Evolutionary conservation across 2,113 vertebrate genomes (phyloP), one percentile per base, ranked within the genome.

Genomic region (Sarotherodon lohbergeri): DNA sequence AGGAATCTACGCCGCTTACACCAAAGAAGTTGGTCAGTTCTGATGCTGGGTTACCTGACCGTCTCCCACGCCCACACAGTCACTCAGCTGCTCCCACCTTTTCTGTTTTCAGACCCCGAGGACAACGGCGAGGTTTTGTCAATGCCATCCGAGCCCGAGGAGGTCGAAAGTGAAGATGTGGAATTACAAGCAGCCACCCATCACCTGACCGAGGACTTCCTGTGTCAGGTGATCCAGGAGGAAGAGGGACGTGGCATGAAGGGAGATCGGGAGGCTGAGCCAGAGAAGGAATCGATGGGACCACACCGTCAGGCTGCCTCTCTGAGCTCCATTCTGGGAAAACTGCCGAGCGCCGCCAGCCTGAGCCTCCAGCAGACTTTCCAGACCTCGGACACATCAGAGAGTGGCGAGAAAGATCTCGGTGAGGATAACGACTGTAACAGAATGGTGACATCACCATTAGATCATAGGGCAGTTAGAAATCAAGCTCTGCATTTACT

Each of bases 201-300:
- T 89, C 98, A 98, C 90, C 96, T 99, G 80, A 97, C 97, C 84
- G 97, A 98, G 88, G 97, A 98, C 95, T 98, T 99, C 73, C 97
- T 97, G 91, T 95, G 89, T 85, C 96, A 98, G 89, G 95, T 98
- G 41, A 94, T 97, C 1, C 96, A 97, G 16, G 93, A 96, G 5
- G 87, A 94, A 68, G 76, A 81, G 57, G 2, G 80, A 43, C 41
- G 16, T 76, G 1, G 57, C 24, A 56, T 61, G 1, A 86, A 85
- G 55, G 27, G 41, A 2, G 85, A 55, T 3, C 73, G 19, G 3
- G 81, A 48, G 46, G 54, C 2, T 2, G 80, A 17, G 52, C 9
- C 46, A 10, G 80, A 81, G 7, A 82, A 57, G 22, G 59, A 78
- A 4, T 80, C 14, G 3, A 41, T 2, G 4, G 78, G 68, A 6